Base-by-base conservation (phyloP, 2,797 vertebrate species). In the Megalops cyprinoides region DNA sequence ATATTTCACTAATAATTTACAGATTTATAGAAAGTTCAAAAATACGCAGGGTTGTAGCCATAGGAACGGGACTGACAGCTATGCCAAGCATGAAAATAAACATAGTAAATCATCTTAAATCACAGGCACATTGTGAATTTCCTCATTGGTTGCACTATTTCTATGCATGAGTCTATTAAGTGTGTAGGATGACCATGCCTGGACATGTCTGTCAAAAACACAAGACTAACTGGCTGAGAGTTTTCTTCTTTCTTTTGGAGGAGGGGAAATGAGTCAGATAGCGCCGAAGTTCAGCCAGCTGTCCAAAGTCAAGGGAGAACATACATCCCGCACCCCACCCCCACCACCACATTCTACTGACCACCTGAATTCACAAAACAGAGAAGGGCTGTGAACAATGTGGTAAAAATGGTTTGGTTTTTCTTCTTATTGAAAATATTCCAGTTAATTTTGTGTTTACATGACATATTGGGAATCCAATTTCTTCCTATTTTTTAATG, bases 211-310 rank as follows among this genome's bases (percentile, higher is more conserved):
- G 83, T 49, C n/a, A 0, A 84, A 78, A 90, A 84, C 81, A 82
- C 85, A 81, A 58, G 79, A 91, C 87, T 87, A 83, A 85, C 90
- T 88, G 85, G 84, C 84, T 87, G 53, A 69, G 86, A 60, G 78
- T 56, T 74, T 77, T 62, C 76, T 34, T 81, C 51, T 25, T 42
- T 76, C n/a, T 39, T 44, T 78, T 51, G 65, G 81, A 60, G n/a
- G n/a, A 15, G 37, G 69, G 39, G 77, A 76, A 82, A 34, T 14
- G 10, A 74, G 84, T 84, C 87, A 92, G 90, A 93, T 85, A 91
- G 89, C 91, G 84, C 84, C 91, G 89, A 86, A 82, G 85, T 88
- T 88, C 89, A 87, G 56, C 89, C 89, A 92, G 90, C 89, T 93
- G 92, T 91, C 93, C 85, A 86, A 88, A 80, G 89, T 88, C 90